Evolutionary conservation across 2,797 vertebrate genomes (phyloP).

Genomic region (Ara ararauna): DNA sequence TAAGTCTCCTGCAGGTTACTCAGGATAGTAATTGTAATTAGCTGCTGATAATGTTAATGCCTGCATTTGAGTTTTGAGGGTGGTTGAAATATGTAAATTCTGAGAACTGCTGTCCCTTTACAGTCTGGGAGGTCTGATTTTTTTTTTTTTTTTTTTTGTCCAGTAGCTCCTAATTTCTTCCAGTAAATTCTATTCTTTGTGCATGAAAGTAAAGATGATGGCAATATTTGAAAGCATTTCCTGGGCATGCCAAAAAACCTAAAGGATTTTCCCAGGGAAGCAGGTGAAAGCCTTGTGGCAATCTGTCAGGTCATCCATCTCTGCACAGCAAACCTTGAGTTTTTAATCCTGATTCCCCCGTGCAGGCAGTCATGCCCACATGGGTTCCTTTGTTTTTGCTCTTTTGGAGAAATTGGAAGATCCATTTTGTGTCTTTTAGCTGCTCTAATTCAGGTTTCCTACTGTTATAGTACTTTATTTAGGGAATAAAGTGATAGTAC

Average conservation of each 20-base stretch:
- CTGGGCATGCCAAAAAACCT: not conserved
- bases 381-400: too few relatives aligned
- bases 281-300: not conserved
- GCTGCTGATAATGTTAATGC: not conserved
- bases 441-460: not conserved
- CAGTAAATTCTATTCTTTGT: not conserved
- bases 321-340: not conserved
- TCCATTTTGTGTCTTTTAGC: not conserved
- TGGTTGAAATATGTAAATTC: not conserved
- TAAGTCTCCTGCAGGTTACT: not conserved
- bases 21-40: not conserved
- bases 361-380: accelerated
- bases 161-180: not conserved
- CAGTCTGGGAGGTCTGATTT: not conserved
- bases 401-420: not conserved
- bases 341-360: not conserved
- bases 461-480: not conserved
- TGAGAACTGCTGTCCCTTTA: not conserved
- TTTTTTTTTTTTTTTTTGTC: not conserved
- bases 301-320: not conserved
- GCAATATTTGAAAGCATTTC: not conserved
- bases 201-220: not conserved
- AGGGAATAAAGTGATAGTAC: not conserved
- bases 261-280: not conserved
- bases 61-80: not conserved